Conservation (phyloP, 2,113 vertebrate species). For the Ailuropoda melanoleuca region DNA sequence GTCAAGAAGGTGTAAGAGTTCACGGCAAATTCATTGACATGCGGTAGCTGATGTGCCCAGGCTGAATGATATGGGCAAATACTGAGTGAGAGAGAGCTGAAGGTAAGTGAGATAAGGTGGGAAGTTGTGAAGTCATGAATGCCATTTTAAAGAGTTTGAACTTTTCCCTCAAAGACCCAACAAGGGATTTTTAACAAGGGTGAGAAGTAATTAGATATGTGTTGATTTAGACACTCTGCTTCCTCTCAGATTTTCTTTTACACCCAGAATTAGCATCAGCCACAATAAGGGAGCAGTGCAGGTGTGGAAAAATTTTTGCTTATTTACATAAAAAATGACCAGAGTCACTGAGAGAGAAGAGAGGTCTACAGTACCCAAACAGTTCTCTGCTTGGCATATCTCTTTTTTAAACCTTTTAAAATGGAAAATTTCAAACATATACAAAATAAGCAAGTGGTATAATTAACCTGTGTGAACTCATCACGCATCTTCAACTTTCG, state of each 20-base stretch:
- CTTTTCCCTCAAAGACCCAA: neutral
- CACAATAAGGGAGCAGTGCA: neutral
- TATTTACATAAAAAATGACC: conserved; percentile 8
- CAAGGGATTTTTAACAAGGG: conserved; percentile 6
- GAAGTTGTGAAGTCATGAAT: conserved; percentile 18
- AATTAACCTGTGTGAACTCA: neutral
- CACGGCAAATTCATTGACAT: neutral
- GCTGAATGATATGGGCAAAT: neutral
- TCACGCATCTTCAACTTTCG: neutral
- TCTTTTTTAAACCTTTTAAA: neutral
- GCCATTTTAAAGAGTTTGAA: conserved; percentile 1
- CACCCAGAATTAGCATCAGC: neutral
- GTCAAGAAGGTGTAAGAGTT: neutral
- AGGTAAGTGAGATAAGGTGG: neutral
- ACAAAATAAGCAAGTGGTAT: neutral
- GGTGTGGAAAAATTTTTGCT: neutral
- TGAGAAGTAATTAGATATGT: neutral
- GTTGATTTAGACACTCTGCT: neutral
- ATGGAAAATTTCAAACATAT: neutral
- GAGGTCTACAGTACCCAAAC: neutral
- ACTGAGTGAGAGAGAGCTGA: neutral
- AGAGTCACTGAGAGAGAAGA: neutral
- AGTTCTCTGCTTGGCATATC: neutral
- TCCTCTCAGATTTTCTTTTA: conserved; percentile 8
- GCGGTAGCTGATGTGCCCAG: neutral